Percentiles rank a stretch among this genome's conserved stretches.
Conservation (phyloP, 2,888 invertebrate genomes). For the Pollenia angustigena region DNA sequence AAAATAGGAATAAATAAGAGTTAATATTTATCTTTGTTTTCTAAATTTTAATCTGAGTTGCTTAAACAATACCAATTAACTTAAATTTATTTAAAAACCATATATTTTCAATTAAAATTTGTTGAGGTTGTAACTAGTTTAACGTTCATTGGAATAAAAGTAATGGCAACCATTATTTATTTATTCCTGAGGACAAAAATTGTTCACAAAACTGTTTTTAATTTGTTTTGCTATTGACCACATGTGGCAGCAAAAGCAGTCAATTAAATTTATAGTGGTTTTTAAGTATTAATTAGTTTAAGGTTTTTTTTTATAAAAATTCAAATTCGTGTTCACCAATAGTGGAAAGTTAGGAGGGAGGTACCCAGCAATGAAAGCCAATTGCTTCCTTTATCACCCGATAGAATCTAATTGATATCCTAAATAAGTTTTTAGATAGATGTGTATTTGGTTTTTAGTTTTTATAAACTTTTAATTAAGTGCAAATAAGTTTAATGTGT, state of each 20-base stretch:
- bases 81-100: neutral
- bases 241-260: conserved; percentile 15
- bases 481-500: neutral
- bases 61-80: neutral
- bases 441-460: too few species aligned
- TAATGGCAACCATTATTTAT: conserved; percentile 16
- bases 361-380: too few species aligned
- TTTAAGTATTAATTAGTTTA: conserved; percentile 1
- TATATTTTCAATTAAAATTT: neutral
- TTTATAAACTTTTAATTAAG: too few species aligned
- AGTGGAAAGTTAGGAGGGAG: too few species aligned
- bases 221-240: conserved; percentile 13
- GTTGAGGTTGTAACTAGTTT: conserved; percentile 21
- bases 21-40: too few species aligned
- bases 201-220: neutral
- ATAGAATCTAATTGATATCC: too few species aligned
- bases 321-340: neutral
- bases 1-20: too few species aligned
- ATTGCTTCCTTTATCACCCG: too few species aligned
- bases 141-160: neutral
- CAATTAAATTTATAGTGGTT: conserved; percentile 17
- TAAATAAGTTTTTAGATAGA: too few species aligned
- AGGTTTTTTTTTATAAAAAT: neutral
- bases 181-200: neutral
- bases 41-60: too few species aligned